Conservation (phyloP, 64 coral and sea anemone genomes). For the Stylophora pistillata region DNA sequence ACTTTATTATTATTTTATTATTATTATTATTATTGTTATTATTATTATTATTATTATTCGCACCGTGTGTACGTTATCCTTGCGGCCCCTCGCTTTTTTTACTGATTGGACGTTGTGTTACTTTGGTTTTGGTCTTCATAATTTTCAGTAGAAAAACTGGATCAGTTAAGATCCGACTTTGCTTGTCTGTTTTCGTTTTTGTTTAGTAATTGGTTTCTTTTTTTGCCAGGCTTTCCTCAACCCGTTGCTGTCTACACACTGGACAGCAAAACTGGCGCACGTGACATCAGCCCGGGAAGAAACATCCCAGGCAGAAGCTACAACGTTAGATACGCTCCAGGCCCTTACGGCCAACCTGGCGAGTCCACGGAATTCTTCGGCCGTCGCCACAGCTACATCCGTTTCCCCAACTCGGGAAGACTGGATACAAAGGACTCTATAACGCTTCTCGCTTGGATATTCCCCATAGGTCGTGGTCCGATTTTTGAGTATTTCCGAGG, state of each 20-base stretch:
- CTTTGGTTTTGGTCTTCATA: too few relatives aligned
- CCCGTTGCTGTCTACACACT: constrained; percentile 57
- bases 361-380: constrained; percentile 61
- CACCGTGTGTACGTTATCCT: too few relatives aligned
- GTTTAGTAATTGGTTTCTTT: background rate
- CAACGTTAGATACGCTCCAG: constrained; percentile 46
- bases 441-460: constrained; percentile 61
- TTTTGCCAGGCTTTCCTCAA: constrained; percentile 47
- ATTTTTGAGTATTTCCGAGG: constrained; percentile 61
- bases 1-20: too few relatives aligned
- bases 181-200: background rate
- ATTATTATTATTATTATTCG: too few relatives aligned
- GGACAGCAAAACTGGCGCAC: constrained; percentile 25
- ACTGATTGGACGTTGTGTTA: too few relatives aligned
- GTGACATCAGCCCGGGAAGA: constrained; percentile 52
- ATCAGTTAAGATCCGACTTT: background rate
- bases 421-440: constrained; percentile 46
- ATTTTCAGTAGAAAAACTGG: background rate
- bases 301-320: constrained; percentile 44
- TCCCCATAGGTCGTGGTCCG: constrained; percentile 34
- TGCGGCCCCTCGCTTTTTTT: too few relatives aligned
- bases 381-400: constrained; percentile 29
- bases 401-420: constrained; percentile 59
- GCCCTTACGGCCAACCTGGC: constrained; percentile 46
- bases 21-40: too few relatives aligned